Percentiles rank a stretch among this genome's conserved stretches.
These are phyloP conservation scores for Fregata magnificens DNA, from an alignment of 2,113 vertebrate species.

Conservation along the genomic window DNA sequence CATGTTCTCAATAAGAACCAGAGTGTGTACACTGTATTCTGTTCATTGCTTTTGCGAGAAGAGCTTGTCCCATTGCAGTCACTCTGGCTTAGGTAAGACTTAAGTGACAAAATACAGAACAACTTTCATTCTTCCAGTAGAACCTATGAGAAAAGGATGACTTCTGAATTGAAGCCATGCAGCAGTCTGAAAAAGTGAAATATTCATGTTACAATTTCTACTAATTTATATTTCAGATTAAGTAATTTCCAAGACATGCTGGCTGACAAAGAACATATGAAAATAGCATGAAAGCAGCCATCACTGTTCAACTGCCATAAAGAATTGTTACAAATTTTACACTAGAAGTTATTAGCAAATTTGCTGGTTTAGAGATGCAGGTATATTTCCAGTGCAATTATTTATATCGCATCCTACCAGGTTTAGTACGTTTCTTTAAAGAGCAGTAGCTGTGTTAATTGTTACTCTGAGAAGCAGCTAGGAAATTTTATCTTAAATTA, in stretches of 20 bases:
- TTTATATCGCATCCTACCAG: not conserved
- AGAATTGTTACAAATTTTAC: not conserved
- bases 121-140: not conserved
- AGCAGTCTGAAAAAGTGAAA: conserved; percentile 79
- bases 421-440: not conserved
- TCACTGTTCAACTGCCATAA: not conserved
- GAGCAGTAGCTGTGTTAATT: not conserved
- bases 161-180: conserved; percentile 93
- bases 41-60: not conserved
- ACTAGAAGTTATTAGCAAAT: not conserved
- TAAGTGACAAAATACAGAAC: not conserved
- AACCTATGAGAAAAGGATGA: conserved; percentile 91
- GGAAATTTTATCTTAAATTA: not conserved
- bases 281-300: not conserved
- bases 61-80: not conserved
- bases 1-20: not conserved
- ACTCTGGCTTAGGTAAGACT: not conserved
- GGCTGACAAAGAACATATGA: not conserved
- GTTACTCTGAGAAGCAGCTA: not conserved
- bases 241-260: not conserved
- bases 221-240: not conserved
- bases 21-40: accelerated
- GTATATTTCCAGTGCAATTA: not conserved
- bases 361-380: not conserved
- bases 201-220: not conserved